These are phyloP conservation scores for Drosophila prolongata DNA, from an alignment of 2,888 invertebrate species.

Conservation along the genomic window DNA sequence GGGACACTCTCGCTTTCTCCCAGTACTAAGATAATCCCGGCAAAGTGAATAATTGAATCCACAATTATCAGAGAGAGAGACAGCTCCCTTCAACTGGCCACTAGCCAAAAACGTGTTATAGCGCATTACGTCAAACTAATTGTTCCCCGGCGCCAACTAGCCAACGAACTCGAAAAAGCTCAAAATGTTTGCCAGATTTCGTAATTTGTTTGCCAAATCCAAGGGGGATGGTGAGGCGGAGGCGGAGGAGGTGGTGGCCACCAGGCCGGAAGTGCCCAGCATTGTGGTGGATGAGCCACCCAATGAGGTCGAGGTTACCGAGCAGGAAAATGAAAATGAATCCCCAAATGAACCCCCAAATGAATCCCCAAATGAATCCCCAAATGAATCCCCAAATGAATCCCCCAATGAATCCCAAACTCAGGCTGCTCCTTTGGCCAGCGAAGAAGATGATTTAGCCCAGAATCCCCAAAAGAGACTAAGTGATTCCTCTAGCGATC, in stretches of 20 bases:
- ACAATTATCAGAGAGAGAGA: constrained; percentile 51
- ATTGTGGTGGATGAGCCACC: constrained; percentile 60
- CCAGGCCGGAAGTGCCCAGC: constrained; percentile 49
- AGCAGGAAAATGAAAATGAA: not conserved
- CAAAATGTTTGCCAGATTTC: constrained; percentile 82
- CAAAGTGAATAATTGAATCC: constrained; percentile 49
- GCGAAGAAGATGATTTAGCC: constrained; percentile 62
- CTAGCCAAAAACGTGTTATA: constrained; percentile 74
- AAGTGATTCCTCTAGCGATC: constrained; percentile 55
- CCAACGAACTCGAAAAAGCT: constrained; percentile 2
- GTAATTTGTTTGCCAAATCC: constrained; percentile 81
- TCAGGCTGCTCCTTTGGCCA: constrained; percentile 56
- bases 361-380: not conserved
- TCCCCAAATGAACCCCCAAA: constrained; percentile 3
- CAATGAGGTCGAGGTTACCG: not conserved
- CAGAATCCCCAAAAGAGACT: constrained; percentile 23
- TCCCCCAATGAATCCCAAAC: constrained; percentile 2
- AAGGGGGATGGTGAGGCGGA: constrained; percentile 52
- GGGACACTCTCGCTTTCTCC: not conserved
- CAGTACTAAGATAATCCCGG: constrained; percentile 21
- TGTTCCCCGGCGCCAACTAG: constrained; percentile 19
- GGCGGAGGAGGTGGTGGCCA: constrained; percentile 1
- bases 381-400: not conserved
- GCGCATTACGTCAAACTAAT: constrained; percentile 61
- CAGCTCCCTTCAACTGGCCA: constrained; percentile 58